Conservation (phyloP, 2,888 invertebrate genomes). For the Blastobasis lacticolella region DNA sequence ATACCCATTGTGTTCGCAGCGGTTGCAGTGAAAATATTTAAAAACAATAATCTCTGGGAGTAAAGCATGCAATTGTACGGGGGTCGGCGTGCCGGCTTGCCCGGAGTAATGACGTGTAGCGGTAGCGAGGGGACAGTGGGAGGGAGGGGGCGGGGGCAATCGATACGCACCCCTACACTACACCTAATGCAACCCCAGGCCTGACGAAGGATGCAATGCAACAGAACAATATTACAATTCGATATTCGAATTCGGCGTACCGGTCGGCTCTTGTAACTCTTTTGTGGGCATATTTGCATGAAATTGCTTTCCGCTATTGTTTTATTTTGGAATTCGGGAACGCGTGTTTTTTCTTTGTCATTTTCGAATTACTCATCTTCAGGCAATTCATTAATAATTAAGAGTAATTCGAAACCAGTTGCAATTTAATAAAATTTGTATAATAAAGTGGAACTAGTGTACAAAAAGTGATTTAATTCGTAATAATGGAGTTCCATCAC, state of each 20-base stretch:
- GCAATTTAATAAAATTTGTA: too few species aligned
- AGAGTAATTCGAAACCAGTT: too few species aligned
- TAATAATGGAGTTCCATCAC: too few species aligned
- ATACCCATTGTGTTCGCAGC: neutral
- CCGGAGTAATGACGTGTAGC: slow-evolving; percentile 49
- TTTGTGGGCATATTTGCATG: too few species aligned
- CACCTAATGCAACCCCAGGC: slow-evolving; percentile 58
- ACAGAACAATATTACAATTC: neutral
- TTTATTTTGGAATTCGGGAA: too few species aligned
- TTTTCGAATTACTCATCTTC: too few species aligned
- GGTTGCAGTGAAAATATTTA: slow-evolving; percentile 20
- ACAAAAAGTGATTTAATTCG: too few species aligned
- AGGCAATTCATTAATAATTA: too few species aligned
- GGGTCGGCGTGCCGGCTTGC: slow-evolving; percentile 42
- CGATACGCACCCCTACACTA: slow-evolving; percentile 62
- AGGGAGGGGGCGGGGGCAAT: slow-evolving; percentile 44
- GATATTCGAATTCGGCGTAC: neutral
- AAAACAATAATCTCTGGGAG: slow-evolving; percentile 44
- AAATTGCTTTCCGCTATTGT: too few species aligned
- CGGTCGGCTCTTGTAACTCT: neutral
- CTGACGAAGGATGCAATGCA: slow-evolving; percentile 16
- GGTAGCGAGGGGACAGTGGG: slow-evolving; percentile 23
- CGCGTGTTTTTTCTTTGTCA: too few species aligned
- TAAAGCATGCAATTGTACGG: slow-evolving; percentile 49
- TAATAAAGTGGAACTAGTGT: too few species aligned